Evolutionary conservation across 2,113 vertebrate genomes (phyloP).

Genomic region (Tragelaphus strepsiceros): DNA sequence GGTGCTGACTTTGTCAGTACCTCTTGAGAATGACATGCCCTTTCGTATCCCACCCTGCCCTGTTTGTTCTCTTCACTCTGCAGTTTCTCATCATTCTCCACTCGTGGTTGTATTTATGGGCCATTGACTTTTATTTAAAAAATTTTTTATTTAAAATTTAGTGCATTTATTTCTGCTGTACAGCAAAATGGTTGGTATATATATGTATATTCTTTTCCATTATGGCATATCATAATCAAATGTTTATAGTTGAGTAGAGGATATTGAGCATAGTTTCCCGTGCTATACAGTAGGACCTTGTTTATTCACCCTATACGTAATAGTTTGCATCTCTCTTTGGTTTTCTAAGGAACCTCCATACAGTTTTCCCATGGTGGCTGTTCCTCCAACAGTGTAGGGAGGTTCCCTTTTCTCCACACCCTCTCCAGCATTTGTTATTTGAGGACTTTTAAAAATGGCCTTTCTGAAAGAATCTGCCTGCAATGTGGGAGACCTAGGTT

Average conservation of each 20-base stretch:
- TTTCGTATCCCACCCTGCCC: rapidly evolving
- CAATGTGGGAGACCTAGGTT: neutral
- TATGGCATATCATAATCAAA: neutral
- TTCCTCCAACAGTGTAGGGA: neutral
- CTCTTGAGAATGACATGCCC: neutral
- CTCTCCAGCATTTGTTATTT: neutral
- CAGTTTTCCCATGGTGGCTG: neutral
- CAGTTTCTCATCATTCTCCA: neutral
- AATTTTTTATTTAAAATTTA: neutral
- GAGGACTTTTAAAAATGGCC: neutral
- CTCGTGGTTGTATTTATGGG: neutral
- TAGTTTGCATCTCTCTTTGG: neutral
- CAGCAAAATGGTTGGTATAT: neutral
- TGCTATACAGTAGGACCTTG: neutral
- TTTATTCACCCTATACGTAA: neutral
- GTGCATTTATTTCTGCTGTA: neutral
- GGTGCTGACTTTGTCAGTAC: neutral
- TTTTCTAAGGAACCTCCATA: neutral
- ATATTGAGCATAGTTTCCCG: neutral
- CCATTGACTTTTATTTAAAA: neutral
- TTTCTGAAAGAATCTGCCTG: neutral
- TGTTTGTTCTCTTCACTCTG: neutral
- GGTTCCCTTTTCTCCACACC: neutral
- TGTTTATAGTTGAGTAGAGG: neutral
- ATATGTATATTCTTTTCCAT: neutral